phyloP scores from a whole-genome alignment of 2,113 vertebrate species.

The Bujurquina vittata region DNA sequence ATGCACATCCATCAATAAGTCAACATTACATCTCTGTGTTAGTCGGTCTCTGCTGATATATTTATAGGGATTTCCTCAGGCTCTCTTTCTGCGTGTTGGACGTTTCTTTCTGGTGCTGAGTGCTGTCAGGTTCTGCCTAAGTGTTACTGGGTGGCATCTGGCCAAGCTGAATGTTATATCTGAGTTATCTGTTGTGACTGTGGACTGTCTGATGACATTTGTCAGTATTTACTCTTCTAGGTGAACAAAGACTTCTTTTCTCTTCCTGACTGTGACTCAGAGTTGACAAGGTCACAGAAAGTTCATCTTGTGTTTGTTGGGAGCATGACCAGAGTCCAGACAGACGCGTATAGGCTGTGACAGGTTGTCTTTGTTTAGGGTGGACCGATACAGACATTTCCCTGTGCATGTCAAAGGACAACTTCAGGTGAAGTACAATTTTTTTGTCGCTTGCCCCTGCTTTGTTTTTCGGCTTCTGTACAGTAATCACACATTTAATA shows the following conservation, averaged over 20 bases:
- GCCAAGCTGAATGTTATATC: slow-evolving; percentile 9
- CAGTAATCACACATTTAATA: slow-evolving; percentile 1
- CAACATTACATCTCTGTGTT: slow-evolving; percentile 45
- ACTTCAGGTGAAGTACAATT: slow-evolving; percentile 35
- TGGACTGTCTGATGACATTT: slow-evolving; percentile 65
- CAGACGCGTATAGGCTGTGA: slow-evolving; percentile 50
- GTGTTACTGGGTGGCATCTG: slow-evolving; percentile 56
- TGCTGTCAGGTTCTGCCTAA: slow-evolving; percentile 48
- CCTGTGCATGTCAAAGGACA: slow-evolving; percentile 53
- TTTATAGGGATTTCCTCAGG: slow-evolving; percentile 57
- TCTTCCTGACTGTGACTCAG: slow-evolving; percentile 30
- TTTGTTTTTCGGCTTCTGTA: slow-evolving; percentile 5
- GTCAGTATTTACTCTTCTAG: slow-evolving; percentile 56
- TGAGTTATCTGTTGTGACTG: slow-evolving; percentile 62
- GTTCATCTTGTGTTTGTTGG: slow-evolving; percentile 58
- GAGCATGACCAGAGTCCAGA: slow-evolving; percentile 24
- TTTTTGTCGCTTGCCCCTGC: background rate
- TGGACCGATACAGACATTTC: slow-evolving; percentile 37
- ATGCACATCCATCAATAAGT: slow-evolving; percentile 46
- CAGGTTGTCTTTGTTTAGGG: slow-evolving; percentile 58
- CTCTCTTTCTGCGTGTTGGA: slow-evolving; percentile 32
- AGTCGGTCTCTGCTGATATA: slow-evolving; percentile 32
- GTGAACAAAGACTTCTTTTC: slow-evolving; percentile 54
- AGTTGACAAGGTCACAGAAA: slow-evolving; percentile 56
- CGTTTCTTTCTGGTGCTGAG: slow-evolving; percentile 1